Base-by-base conservation (phyloP, 1,140 invertebrate species). In the Drosophila bocki region DNA sequence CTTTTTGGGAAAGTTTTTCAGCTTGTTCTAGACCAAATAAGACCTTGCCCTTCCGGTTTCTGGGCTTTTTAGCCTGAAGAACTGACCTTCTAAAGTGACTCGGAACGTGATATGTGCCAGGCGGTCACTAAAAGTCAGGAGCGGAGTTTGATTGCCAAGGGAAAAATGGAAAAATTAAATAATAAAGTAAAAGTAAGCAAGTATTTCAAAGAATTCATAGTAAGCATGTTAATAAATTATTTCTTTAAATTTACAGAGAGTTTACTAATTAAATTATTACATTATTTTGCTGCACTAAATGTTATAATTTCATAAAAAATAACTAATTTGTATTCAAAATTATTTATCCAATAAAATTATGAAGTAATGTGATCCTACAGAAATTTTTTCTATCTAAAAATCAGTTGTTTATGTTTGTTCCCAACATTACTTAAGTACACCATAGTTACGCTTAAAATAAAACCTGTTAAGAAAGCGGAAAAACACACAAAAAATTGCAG, bases 41-140 rank as follows among this genome's bases (percentile, higher is more conserved):
- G 75, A 77, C 74, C 74, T 72, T 74, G 70, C 70, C 54, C 70
- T 72, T 74, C 70, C 70, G 69, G 70, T 74, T 74, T 72, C 37
- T 60, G 68, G 33, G 22, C 33, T 48, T 26, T n/a, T 26, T 26
- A 7, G 51, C 12, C 32, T 17, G 44, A 42, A 69, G 60, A 78
- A 78, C 63, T 78, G 75, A 78, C 75, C 75, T 78, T 69, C 58
- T 75, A 42, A 56, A 60, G 44, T 78, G 63, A n/a, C 37, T 62
- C 13, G 42, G 22, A 60, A 78, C 48, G 63, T 78, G 63, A 78
- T 78, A 60, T 78, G 68, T 78, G 75, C 75, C 63, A 78, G 48
- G 74, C 75, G 75, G 75, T 78, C 75, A 78, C 50, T 48, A 37
- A 61, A 45, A 29, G 1, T 12, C 74, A 78, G 75, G 48, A 35